Base-by-base conservation (phyloP, 2,113 vertebrate genomes). In the Oreocharis arfaki region DNA sequence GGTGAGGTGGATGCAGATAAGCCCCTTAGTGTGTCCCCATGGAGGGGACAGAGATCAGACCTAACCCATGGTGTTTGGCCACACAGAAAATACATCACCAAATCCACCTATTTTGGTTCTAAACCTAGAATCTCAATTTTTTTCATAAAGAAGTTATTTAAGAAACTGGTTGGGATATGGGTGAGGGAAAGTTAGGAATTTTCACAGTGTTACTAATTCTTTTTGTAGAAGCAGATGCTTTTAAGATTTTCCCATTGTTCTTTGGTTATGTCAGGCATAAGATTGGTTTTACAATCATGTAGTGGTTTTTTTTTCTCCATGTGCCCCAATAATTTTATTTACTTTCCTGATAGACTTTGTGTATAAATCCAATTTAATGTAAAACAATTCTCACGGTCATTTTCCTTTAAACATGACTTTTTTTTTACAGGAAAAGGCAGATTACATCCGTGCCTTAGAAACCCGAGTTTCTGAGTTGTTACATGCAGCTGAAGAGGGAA, bases 11-110 rank as follows among this genome's bases (percentile, higher is more conserved):
- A 23, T 44, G 16, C 41, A 75, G 69, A 68, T 49, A 11, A 89
- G 5, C 1, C 5, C 49, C 13, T 68, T 49, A 13, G 13, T 52
- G 33, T 46, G 55, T 33, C 63, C 37, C 20, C 1, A 0, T 22
- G 26, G 42, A 52, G 8, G 8, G 37, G 30, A 33, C 46, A 50
- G 39, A 35, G 55, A 10, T 61, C 56, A 82, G 42, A 53, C 4
- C 20, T 50, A 47, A 37, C 20, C n/a, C 16, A 6, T 11, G 14
- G n/a, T 46, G 6, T 46, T 39, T 7, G 15, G 46, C 63, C 42
- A 11, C 2, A 0, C 15, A 59, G 75, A 69, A 90, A 33, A 21
- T 33, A 11, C 21, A 56, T 53, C 61, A 39, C 24, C 41, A 87
- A 19, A 79, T 50, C 49, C n/a, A 55, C 17, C 12, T 37, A 5